phyloP scores from a whole-genome alignment of 2,797 vertebrate genomes.

The Paguma larvata region DNA sequence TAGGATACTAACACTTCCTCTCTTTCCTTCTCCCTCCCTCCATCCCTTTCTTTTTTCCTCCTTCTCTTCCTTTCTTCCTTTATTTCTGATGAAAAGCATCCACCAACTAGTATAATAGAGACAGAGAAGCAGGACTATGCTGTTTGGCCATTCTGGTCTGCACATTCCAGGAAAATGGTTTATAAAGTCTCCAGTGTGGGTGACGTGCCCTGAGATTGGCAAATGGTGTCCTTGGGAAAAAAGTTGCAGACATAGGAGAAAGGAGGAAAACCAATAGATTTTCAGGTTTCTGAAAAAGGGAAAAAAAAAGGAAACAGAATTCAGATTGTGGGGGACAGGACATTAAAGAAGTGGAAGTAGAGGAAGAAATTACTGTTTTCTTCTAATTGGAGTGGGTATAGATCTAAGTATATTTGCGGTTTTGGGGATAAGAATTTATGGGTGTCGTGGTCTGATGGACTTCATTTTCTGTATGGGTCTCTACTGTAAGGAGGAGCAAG shows the following conservation, averaged over 20 bases:
- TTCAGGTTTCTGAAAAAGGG: not conserved
- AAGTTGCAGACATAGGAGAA: not conserved
- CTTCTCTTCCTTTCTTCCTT: fast-evolving
- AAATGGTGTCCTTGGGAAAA: not conserved
- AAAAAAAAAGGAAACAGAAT: not conserved
- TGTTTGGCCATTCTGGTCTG: not conserved
- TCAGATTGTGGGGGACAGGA: not conserved
- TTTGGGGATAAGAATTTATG: not conserved
- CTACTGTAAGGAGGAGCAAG: not conserved
- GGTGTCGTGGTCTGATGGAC: not conserved
- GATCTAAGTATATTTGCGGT: not conserved
- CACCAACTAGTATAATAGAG: not conserved
- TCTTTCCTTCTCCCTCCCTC: no score
- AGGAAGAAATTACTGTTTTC: not conserved
- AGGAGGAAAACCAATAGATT: not conserved
- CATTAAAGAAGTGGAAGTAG: not conserved
- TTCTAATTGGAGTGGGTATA: not conserved
- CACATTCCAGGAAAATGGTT: not conserved
- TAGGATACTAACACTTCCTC: not conserved
- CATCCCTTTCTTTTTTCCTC: not conserved
- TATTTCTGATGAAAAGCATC: not conserved
- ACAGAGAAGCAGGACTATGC: not conserved
- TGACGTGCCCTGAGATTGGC: not conserved
- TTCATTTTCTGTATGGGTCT: not conserved
- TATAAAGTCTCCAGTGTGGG: not conserved